phyloP scores from a whole-genome alignment of 2,113 vertebrate genomes.

The Ophthalmolycus amberensis region DNA sequence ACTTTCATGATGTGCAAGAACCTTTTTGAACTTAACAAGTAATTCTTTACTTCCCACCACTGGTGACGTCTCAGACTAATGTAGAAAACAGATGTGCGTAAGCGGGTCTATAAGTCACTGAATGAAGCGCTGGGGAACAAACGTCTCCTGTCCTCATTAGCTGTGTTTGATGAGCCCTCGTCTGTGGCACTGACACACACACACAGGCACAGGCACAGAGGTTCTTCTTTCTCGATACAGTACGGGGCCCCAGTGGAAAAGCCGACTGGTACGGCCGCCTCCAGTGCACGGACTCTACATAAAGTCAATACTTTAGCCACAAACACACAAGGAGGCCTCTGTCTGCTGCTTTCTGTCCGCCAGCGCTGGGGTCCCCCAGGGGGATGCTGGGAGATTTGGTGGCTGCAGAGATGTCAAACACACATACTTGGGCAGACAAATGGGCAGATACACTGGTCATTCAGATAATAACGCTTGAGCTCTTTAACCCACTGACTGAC shows the following conservation, averaged over 20 bases:
- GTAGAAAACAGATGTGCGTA: not conserved
- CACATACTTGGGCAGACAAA: conserved; percentile 26
- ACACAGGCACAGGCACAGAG: conserved; percentile 34
- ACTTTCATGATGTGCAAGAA: not conserved
- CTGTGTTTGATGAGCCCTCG: conserved; percentile 24
- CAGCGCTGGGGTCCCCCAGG: conserved; percentile 1
- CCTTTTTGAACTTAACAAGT: no score
- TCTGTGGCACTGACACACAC: conserved; percentile 15
- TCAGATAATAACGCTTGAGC: not conserved
- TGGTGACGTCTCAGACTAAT: not conserved
- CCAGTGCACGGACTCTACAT: conserved; percentile 42
- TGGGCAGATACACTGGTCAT: not conserved
- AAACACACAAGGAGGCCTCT: conserved; percentile 57
- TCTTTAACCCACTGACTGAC: conserved; percentile 30
- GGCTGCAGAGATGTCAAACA: conserved; percentile 43
- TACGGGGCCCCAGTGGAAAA: conserved; percentile 31
- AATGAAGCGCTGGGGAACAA: conserved; percentile 28
- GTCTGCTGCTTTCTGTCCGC: conserved; percentile 32
- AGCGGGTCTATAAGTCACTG: not conserved
- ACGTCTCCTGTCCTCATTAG: conserved; percentile 20
- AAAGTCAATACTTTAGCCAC: conserved; percentile 45
- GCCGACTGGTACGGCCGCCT: conserved; percentile 57
- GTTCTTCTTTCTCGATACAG: conserved; percentile 24
- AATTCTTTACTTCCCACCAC: not conserved
- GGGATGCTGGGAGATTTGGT: conserved; percentile 24